Evolutionary conservation across 2,888 invertebrate genomes (phyloP).

Genomic region (Ischnura elegans): DNA sequence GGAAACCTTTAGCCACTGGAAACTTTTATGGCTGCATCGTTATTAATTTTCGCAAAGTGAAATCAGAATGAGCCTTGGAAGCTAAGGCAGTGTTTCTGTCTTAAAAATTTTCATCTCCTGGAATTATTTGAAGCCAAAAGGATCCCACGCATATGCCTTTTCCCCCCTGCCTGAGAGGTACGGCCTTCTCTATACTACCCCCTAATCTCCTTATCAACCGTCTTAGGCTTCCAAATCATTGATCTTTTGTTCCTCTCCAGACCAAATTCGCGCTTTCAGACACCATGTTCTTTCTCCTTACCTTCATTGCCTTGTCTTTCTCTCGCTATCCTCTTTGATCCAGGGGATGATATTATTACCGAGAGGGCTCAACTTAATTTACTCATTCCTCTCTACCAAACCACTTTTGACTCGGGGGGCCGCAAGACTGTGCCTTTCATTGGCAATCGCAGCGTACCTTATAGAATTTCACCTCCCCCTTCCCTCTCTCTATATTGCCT

Average conservation of each 20-base stretch:
- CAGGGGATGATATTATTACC: neutral
- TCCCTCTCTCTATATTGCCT: neutral
- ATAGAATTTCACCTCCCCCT: neutral
- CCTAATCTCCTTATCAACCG: neutral
- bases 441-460: neutral
- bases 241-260: slow-evolving; percentile 30
- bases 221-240: neutral
- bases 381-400: neutral
- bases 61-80: neutral
- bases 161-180: neutral
- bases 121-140: neutral
- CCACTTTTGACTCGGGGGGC: neutral
- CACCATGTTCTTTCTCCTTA: neutral
- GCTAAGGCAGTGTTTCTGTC: neutral
- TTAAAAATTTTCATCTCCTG: neutral
- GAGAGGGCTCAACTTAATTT: neutral
- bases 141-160: neutral
- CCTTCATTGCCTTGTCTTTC: neutral
- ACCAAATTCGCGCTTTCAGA: neutral
- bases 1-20: no score
- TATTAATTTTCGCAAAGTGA: neutral
- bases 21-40: neutral
- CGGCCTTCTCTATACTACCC: neutral
- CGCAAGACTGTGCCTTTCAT: neutral
- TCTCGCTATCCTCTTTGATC: neutral